Conservation (phyloP, 2,888 invertebrate species). For the Lasius platythorax region DNA sequence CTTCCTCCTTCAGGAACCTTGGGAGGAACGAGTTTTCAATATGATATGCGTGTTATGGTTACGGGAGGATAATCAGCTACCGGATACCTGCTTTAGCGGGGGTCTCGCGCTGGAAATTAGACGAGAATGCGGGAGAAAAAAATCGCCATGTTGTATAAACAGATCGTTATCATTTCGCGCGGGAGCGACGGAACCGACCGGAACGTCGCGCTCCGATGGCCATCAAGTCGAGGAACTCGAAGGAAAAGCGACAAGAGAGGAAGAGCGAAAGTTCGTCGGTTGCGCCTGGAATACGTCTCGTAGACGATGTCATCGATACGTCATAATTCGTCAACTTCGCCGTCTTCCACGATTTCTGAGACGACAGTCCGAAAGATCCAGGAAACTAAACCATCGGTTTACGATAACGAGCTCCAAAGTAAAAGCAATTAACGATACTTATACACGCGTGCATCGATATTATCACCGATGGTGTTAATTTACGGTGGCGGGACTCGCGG, state of each 20-base stretch:
- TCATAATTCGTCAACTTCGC: too few relatives aligned
- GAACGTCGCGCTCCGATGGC: constrained; percentile 41
- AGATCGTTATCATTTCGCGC: constrained; percentile 54
- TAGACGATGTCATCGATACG: not conserved
- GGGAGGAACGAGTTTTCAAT: constrained; percentile 64
- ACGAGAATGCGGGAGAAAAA: constrained; percentile 58
- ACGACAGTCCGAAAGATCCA: not conserved
- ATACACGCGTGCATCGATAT: not conserved
- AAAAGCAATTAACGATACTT: constrained; percentile 29
- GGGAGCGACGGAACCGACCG: constrained; percentile 26
- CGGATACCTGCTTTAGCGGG: constrained; percentile 69
- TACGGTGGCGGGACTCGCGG: constrained; percentile 31
- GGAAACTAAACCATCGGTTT: not conserved
- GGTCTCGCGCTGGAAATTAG: constrained; percentile 67
- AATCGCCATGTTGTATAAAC: constrained; percentile 51
- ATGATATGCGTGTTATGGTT: constrained; percentile 71
- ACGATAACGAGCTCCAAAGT: not conserved
- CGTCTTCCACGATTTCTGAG: not conserved
- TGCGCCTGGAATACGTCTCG: not conserved
- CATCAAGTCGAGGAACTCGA: constrained; percentile 27
- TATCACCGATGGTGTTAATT: constrained; percentile 29
- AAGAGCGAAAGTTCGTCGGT: constrained; percentile 38
- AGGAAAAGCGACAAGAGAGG: constrained; percentile 36
- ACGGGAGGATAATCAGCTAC: constrained; percentile 72
- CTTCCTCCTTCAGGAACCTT: constrained; percentile 19